phyloP scores from a whole-genome alignment of 2,113 vertebrate species.

The Macquaria australasica region DNA sequence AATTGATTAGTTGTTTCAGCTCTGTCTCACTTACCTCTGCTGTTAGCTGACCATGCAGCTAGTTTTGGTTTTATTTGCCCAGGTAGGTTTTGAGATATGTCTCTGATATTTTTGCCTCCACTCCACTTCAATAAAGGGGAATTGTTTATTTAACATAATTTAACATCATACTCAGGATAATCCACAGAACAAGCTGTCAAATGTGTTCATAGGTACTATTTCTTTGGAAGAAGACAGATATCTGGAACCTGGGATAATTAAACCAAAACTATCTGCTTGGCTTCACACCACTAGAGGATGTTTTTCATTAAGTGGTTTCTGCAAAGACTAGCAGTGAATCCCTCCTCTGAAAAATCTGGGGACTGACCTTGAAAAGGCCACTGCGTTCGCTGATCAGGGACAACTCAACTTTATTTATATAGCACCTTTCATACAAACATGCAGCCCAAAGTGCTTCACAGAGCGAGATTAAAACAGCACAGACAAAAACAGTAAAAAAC shows the following conservation, averaged over 20 bases:
- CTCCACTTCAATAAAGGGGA: not conserved
- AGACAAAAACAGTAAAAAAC: too few species aligned
- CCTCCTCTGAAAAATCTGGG: conserved; percentile 2
- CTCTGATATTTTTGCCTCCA: not conserved
- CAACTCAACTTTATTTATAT: not conserved
- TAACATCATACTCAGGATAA: too few species aligned
- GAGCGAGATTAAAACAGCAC: too few species aligned
- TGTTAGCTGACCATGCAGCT: not conserved
- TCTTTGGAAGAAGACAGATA: too few species aligned
- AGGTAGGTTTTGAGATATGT: not conserved
- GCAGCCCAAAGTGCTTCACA: too few species aligned
- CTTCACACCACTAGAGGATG: not conserved
- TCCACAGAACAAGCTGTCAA: too few species aligned
- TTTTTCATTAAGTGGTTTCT: not conserved
- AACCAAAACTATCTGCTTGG: not conserved
- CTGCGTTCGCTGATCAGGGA: not conserved
- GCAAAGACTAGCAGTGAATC: not conserved
- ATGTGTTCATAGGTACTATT: too few species aligned
- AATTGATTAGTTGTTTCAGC: not conserved
- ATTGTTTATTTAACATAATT: not conserved
- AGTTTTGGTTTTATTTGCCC: not conserved
- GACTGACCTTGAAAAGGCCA: conserved; percentile 35
- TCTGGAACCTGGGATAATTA: not conserved
- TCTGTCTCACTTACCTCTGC: not conserved
- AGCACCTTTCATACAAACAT: too few species aligned